A percentile compares a stretch with the other conserved stretches of the same genome.
phyloP scores from a whole-genome alignment of 2,113 vertebrate genomes.

The Ancistrus triradiatus region DNA sequence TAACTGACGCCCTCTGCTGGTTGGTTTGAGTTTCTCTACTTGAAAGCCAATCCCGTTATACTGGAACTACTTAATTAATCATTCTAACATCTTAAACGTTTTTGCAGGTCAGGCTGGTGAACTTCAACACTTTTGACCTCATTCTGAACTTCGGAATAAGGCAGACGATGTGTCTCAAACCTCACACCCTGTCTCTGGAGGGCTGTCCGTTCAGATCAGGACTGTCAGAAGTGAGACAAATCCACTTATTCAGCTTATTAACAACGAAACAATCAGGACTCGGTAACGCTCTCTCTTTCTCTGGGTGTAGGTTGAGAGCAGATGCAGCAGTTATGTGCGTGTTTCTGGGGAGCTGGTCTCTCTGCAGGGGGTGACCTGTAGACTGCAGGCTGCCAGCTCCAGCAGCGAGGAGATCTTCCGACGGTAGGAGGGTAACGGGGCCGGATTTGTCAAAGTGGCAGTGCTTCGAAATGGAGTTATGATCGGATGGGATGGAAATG shows the following conservation, averaged over 20 bases:
- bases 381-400: constrained; percentile 1
- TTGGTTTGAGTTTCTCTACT: too few species aligned
- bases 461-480: neutral
- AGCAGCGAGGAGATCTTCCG: constrained; percentile 20
- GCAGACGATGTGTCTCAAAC: constrained; percentile 23
- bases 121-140: constrained; percentile 13
- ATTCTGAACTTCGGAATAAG: constrained; percentile 17
- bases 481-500: neutral
- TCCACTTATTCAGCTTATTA: neutral
- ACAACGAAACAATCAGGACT: too few species aligned
- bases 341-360: constrained; percentile 4
- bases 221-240: neutral
- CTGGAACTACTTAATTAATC: too few species aligned
- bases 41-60: too few species aligned
- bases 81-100: neutral
- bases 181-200: neutral
- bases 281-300: too few species aligned
- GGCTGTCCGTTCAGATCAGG: constrained; percentile 7
- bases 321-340: constrained; percentile 16
- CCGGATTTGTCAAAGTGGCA: neutral
- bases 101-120: constrained; percentile 6
- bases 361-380: constrained; percentile 17
- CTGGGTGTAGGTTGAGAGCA: neutral
- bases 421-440: neutral
- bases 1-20: too few species aligned